Percentiles rank a stretch among this genome's conserved stretches.
These are phyloP conservation scores for Marisa cornuarietis DNA, from an alignment of 1,140 invertebrate genomes.

Conservation along the genomic window DNA sequence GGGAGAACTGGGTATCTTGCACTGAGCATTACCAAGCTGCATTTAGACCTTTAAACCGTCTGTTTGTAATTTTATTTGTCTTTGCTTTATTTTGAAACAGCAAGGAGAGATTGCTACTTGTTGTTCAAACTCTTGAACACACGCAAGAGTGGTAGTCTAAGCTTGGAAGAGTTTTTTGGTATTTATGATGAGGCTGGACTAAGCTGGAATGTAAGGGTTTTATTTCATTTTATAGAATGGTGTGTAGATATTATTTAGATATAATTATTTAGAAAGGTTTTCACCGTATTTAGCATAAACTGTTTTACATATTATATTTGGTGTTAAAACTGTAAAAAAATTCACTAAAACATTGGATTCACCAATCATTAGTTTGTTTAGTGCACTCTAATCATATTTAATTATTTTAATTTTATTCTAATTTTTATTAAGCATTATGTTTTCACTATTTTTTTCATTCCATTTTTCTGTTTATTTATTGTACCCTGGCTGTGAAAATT, in stretches of 20 bases:
- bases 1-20: no score
- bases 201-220: constrained; percentile 73
- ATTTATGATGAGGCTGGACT: constrained; percentile 81
- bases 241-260: no score
- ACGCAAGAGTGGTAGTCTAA: constrained; percentile 74
- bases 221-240: constrained; percentile 1
- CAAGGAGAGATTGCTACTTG: constrained; percentile 79
- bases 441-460: background rate
- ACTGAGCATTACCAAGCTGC: no score
- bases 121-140: constrained; percentile 84
- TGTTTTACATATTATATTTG: background rate
- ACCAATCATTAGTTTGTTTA: background rate
- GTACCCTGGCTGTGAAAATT: no score
- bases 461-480: constrained; percentile 6
- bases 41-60: no score
- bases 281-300: background rate
- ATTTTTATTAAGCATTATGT: background rate
- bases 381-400: background rate
- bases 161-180: constrained; percentile 79
- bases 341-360: background rate
- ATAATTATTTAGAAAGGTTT: background rate
- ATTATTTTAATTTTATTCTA: background rate
- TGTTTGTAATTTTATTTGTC: no score
- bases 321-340: background rate
- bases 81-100: constrained; percentile 63